Percentiles rank a stretch among this genome's conserved stretches.
These are phyloP conservation scores for Microtus montanus DNA, from an alignment of 2,113 vertebrate species.

Conservation along the genomic window DNA sequence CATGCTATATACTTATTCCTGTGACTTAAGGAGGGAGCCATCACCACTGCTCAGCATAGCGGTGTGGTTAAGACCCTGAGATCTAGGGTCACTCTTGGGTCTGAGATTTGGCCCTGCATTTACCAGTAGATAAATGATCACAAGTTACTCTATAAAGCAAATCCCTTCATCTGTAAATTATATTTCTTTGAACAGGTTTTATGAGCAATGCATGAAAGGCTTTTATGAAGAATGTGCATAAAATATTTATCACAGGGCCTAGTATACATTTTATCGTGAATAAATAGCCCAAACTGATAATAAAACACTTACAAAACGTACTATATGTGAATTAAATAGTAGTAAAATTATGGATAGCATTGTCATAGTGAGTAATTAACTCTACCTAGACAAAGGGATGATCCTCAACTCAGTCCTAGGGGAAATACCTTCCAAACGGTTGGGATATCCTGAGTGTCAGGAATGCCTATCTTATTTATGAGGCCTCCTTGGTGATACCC, in stretches of 20 bases:
- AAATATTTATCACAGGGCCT: not conserved
- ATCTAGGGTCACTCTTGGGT: not conserved
- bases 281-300: not conserved
- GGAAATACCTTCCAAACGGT: too few relatives aligned
- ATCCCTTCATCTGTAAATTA: not conserved
- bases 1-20: not conserved
- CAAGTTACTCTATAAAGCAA: not conserved
- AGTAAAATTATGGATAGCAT: not conserved
- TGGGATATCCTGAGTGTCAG: not conserved
- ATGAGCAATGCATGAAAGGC: not conserved
- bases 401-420: not conserved
- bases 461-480: not conserved
- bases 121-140: not conserved
- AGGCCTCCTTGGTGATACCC: too few relatives aligned
- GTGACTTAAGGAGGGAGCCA: not conserved
- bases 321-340: not conserved
- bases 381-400: not conserved
- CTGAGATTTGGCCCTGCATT: too few relatives aligned
- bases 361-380: not conserved
- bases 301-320: not conserved
- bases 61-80: not conserved
- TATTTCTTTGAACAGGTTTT: not conserved
- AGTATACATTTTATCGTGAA: not conserved
- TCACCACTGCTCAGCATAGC: accelerated
- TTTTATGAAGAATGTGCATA: not conserved